phyloP scores from a whole-genome alignment of 1,140 invertebrate species.

The Antheraea pernyi region DNA sequence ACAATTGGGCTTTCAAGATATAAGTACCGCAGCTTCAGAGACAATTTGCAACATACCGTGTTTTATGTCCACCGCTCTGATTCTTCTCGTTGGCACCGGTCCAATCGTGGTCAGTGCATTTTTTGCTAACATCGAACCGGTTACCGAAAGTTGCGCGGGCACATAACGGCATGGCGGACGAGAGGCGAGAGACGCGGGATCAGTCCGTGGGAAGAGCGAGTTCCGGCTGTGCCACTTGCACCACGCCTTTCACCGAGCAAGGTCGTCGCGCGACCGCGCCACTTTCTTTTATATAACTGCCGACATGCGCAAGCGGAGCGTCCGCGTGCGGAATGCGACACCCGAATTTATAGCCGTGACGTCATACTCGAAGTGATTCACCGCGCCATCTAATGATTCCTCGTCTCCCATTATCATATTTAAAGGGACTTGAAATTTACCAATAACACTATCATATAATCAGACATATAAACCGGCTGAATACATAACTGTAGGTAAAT shows the following conservation, averaged over 20 bases:
- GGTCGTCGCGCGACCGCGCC: slow-evolving; percentile 71
- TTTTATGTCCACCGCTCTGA: slow-evolving; percentile 38
- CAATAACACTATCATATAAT: slow-evolving; percentile 6
- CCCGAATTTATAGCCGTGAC: slow-evolving; percentile 70
- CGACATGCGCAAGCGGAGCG: slow-evolving; percentile 23
- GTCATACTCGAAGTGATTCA: slow-evolving; percentile 61
- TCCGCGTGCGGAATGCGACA: slow-evolving; percentile 59
- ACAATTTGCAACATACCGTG: slow-evolving; percentile 30
- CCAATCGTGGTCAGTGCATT: slow-evolving; percentile 52
- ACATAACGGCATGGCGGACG: slow-evolving; percentile 59
- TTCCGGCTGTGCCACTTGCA: slow-evolving; percentile 74
- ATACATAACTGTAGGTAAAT: neutral
- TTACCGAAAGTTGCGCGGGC: slow-evolving; percentile 67
- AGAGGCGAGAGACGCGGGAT: slow-evolving; percentile 61
- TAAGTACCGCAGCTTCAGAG: slow-evolving; percentile 2
- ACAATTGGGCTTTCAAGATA: slow-evolving; percentile 10
- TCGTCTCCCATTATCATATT: neutral
- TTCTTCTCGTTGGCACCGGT: slow-evolving; percentile 39
- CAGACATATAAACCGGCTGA: neutral
- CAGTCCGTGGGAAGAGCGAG: slow-evolving; percentile 68
- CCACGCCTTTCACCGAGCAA: slow-evolving; percentile 76
- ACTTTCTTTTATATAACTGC: slow-evolving; percentile 76
- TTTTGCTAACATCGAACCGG: slow-evolving; percentile 56
- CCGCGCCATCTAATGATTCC: slow-evolving; percentile 19
- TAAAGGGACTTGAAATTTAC: neutral